Evolutionary conservation across 1,140 invertebrate species (phyloP), one percentile per base, ranked within the genome.

Genomic region (Panonychus citri): DNA sequence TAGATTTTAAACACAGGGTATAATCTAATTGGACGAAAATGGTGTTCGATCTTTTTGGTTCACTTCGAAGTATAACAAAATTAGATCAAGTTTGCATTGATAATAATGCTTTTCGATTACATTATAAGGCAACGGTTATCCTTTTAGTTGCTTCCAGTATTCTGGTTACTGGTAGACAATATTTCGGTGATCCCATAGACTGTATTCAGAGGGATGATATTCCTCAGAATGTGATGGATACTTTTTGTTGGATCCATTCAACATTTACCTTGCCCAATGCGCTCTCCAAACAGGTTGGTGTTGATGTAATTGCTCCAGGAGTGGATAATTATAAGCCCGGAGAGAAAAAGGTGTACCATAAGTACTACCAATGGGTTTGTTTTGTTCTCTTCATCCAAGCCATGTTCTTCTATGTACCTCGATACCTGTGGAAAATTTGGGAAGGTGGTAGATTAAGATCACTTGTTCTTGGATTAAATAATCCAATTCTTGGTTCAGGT

Each of bases 181-280:
- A 93, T 70, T 90, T 95, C 62, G 86, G 86, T 3, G 85, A 90
- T 67, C 86, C 86, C 1, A 91, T 91, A 63, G 85, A 90, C 68
- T 91, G 87, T 67, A 89, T 90, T 24, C 59, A 63, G 43, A 84
- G 88, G 12, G 84, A 88, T 61, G 82, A 84, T 60, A 83, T 88
- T 46, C 82, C 83, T 2, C 68, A 80, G 25, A 76, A 81, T 60
- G 81, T 89, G 10, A 86, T 91, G 78, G 85, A 94, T 70, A 89
- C 86, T 1, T 91, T 87, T 68, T 95, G 89, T 73, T 95, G 88
- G 80, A 81, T 82, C 39, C 76, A 80, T 64, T 79, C 81, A 50
- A 83, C 81, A 1, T 83, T 78, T 62, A 81, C 79, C 0, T 62
- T 79, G 3, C 66, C 70, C 0, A 56, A 59, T 24, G 63, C 63